Conservation (phyloP, 2,888 invertebrate species). For the Chaetoderma sp. region DNA sequence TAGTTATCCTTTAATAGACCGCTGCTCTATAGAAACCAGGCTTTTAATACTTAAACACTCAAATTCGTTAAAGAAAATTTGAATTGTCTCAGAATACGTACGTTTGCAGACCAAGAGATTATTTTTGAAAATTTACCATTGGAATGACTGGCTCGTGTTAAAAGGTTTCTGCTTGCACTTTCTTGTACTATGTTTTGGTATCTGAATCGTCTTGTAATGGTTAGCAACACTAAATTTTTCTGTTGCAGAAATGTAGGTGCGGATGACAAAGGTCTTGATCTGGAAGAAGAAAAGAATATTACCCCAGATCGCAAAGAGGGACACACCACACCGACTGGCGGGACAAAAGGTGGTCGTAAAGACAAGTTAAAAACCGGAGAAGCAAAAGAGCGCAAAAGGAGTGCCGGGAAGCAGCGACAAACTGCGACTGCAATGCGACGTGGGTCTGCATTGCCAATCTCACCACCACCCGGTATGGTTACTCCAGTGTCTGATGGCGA, state of each 20-base stretch:
- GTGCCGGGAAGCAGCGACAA: conserved; percentile 60
- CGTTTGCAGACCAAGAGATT: too few relatives aligned
- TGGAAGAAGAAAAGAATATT: conserved; percentile 62
- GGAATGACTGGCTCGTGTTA: too few relatives aligned
- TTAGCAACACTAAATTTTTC: too few relatives aligned
- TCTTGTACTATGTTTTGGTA: too few relatives aligned
- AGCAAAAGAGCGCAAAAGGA: conserved; percentile 48
- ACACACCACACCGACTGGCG: conserved; percentile 52
- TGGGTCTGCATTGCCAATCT: conserved; percentile 47
- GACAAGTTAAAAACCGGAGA: conserved; percentile 41
- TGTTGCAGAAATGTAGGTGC: conserved; percentile 60
- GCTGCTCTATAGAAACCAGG: too few relatives aligned
- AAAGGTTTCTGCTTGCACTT: too few relatives aligned
- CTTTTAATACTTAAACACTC: too few relatives aligned
- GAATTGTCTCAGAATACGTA: too few relatives aligned
- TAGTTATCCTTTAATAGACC: too few relatives aligned
- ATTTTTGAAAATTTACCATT: too few relatives aligned
- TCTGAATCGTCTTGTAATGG: too few relatives aligned
- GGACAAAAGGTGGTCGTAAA: conserved; percentile 51
- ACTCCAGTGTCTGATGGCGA: conserved; percentile 64
- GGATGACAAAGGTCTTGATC: conserved; percentile 60
- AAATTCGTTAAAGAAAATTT: too few relatives aligned
- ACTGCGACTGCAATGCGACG: conserved; percentile 45
- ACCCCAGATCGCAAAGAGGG: conserved; percentile 63
- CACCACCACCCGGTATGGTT: conserved; percentile 61